Conservation (phyloP, 2,888 invertebrate species). For the Drosophila pseudotalamancana region DNA sequence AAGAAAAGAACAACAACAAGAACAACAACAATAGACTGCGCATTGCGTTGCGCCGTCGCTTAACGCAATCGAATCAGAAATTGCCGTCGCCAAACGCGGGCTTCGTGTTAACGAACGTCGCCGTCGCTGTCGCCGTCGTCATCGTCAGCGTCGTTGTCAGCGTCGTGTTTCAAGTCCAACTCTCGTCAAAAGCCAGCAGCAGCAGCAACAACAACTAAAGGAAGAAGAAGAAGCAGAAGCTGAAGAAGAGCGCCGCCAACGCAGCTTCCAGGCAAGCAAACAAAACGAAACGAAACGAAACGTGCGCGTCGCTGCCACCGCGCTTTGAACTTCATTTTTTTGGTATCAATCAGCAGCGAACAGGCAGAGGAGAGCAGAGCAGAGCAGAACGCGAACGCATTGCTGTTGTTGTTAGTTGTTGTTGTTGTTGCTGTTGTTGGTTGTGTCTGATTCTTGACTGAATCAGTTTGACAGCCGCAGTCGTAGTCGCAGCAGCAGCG, state of each 20-base stretch:
- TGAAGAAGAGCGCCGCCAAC: constrained; percentile 37
- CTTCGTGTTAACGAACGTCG: constrained; percentile 69
- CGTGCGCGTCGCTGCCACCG: constrained; percentile 64
- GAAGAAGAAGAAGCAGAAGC: too few relatives aligned
- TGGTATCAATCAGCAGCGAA: constrained; percentile 73
- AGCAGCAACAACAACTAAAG: constrained; percentile 11
- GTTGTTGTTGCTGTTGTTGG: constrained; percentile 50
- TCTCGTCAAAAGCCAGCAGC: constrained; percentile 50
- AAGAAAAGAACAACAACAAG: constrained; percentile 23
- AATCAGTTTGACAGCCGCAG: constrained; percentile 76
- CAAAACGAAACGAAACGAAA: constrained; percentile 68
- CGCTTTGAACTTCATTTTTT: constrained; percentile 79
- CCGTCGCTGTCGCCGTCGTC: constrained; percentile 29
- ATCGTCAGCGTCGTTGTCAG: constrained; percentile 48
- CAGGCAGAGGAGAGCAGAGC: constrained; percentile 39
- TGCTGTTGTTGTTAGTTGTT: constrained; percentile 53
- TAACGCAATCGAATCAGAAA: constrained; percentile 78
- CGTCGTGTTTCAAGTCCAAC: constrained; percentile 65
- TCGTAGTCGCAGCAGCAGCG: constrained; percentile 14
- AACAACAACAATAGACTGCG: constrained; percentile 50
- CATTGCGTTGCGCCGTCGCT: constrained; percentile 74
- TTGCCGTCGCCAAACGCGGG: constrained; percentile 76
- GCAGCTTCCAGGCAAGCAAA: constrained; percentile 53
- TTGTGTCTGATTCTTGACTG: constrained; percentile 75
- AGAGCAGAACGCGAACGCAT: constrained; percentile 43